A percentile compares a stretch with the other conserved stretches of the same genome.
Evolutionary conservation across 1,140 invertebrate genomes (phyloP).

Genomic region (Drosophila bocki): DNA sequence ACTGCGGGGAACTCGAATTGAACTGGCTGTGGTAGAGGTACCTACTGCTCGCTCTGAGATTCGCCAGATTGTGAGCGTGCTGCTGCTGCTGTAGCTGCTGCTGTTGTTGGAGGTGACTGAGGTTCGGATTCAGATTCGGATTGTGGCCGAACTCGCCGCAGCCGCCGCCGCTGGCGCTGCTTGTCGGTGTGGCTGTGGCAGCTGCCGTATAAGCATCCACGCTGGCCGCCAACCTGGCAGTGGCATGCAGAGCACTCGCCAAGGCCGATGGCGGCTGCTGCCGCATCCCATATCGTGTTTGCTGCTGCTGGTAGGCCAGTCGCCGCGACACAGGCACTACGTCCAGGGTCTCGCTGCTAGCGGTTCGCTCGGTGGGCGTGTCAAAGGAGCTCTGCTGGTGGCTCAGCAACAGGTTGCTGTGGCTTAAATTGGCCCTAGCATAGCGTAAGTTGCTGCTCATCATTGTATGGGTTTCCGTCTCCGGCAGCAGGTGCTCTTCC

Average conservation of each 20-base stretch:
- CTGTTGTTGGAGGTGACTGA: constrained; percentile 29
- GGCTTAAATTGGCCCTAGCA: constrained; percentile 77
- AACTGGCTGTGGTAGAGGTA: constrained; percentile 71
- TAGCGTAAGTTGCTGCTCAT: constrained; percentile 59
- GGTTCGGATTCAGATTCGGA: constrained; percentile 35
- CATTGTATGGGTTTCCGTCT: constrained; percentile 24
- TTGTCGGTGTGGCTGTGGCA: constrained; percentile 50
- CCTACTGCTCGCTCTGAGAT: constrained; percentile 62
- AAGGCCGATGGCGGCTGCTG: constrained; percentile 54
- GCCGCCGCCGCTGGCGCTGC: constrained; percentile 7
- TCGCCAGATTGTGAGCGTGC: constrained; percentile 51
- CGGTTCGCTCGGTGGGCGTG: constrained; percentile 66
- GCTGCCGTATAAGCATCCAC: constrained; percentile 75
- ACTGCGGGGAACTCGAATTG: constrained; percentile 73
- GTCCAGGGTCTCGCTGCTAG: constrained; percentile 75
- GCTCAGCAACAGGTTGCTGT: constrained; percentile 75
- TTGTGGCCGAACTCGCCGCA: constrained; percentile 63
- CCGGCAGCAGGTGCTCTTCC: constrained; percentile 48
- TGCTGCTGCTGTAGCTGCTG: constrained; percentile 30
- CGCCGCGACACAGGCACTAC: constrained; percentile 32
- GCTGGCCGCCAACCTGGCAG: constrained; percentile 70
- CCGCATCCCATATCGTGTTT: constrained; percentile 1
- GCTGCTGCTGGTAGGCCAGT: constrained; percentile 29
- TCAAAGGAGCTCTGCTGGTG: constrained; percentile 75
- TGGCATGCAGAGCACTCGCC: constrained; percentile 74